Evolutionary conservation across 2,888 invertebrate genomes (phyloP).

Genomic region (Idaea straminata): DNA sequence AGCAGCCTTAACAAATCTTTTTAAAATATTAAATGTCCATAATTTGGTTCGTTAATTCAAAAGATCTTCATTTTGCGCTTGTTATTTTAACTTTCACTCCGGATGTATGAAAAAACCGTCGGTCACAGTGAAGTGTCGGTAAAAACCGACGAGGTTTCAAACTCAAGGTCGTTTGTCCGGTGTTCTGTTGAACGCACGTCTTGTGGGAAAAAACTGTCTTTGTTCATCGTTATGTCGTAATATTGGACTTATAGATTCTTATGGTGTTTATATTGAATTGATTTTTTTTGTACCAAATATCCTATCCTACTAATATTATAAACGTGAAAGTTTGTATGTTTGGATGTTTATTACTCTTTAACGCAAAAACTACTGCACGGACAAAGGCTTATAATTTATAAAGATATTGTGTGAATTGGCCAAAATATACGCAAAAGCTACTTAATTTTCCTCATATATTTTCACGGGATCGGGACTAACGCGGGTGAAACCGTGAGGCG

Average conservation of each 20-base stretch:
- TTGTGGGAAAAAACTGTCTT: conserved; percentile 32
- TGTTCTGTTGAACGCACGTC: conserved; percentile 43
- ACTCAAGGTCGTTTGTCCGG: conserved; percentile 45
- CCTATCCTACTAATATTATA: too few relatives aligned
- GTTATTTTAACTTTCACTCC: background rate
- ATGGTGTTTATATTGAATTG: conserved; percentile 4
- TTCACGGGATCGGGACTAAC: too few relatives aligned
- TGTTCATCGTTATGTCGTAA: conserved; percentile 39
- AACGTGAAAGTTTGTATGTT: too few relatives aligned
- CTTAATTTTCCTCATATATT: too few relatives aligned
- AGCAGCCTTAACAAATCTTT: too few relatives aligned
- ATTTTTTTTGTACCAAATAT: background rate
- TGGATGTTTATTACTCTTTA: too few relatives aligned
- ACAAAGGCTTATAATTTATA: too few relatives aligned
- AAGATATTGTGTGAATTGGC: too few relatives aligned
- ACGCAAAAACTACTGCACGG: too few relatives aligned
- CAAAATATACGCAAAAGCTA: too few relatives aligned
- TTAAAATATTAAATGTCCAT: background rate
- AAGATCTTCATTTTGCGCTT: background rate
- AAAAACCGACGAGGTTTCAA: conserved; percentile 52
- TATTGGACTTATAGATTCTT: conserved; percentile 15
- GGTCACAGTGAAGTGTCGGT: conserved; percentile 23
- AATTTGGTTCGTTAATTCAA: background rate
- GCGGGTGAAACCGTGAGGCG: too few relatives aligned
- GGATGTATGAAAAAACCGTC: background rate